Evolutionary conservation across 2,797 vertebrate species (phyloP).

Genomic region (Botia kubotai): DNA sequence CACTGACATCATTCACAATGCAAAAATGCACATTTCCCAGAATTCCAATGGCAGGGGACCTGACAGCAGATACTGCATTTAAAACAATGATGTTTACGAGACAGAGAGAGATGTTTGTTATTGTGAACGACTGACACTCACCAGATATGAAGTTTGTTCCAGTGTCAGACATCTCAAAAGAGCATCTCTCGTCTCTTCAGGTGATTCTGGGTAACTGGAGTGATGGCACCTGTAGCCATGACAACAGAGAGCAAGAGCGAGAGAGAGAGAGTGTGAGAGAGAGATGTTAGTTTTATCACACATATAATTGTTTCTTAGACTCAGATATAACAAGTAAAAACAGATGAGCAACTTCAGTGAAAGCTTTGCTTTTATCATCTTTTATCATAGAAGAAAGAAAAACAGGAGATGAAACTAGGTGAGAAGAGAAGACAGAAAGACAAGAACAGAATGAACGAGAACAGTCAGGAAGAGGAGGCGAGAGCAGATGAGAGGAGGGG

Average conservation of each 20-base stretch:
- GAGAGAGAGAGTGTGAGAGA: conserved; percentile 31
- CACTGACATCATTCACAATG: too few species aligned
- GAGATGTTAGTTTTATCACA: conserved; percentile 64
- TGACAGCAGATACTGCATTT: conserved; percentile 4
- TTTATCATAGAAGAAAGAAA: too few species aligned
- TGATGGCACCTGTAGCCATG: conserved; percentile 67
- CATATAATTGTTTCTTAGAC: conserved; percentile 7
- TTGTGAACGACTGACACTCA: conserved; percentile 56
- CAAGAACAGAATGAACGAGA: neutral
- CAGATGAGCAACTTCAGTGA: neutral
- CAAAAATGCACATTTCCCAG: conserved; percentile 11
- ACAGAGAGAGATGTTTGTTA: too few species aligned
- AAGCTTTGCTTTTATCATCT: neutral
- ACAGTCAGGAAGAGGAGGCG: neutral
- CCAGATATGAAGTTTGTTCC: conserved; percentile 77
- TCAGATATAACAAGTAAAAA: neutral
- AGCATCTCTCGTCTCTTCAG: conserved; percentile 60
- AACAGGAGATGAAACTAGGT: neutral
- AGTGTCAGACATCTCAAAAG: conserved; percentile 75
- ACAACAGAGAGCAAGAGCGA: conserved; percentile 24
- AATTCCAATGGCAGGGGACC: neutral
- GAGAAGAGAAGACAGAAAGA: neutral
- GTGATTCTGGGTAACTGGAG: conserved; percentile 50
- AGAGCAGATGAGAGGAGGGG: neutral
- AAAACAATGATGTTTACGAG: neutral